Base-by-base conservation (phyloP, 2,797 vertebrate genomes). In the Bryconaethiops microstoma region DNA sequence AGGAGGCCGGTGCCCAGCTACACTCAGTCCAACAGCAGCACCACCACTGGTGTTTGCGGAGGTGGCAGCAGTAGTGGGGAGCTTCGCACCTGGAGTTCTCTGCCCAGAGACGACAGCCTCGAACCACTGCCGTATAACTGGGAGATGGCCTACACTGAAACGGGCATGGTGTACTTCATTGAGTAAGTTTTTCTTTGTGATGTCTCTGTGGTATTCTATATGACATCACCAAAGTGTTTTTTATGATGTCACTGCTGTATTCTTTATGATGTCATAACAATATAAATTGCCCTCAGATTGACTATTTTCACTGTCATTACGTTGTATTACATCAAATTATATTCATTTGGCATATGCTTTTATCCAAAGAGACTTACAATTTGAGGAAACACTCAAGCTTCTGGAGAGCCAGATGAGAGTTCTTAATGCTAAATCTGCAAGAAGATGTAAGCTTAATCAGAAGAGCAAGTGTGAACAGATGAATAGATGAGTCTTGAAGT, bases 131-230 rank as follows among this genome's bases (percentile, higher is more conserved):
- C 98, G 52, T 94, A 95, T 90, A 99, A 96, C 92, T 98, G 97
- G 97, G 98, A 99, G 90, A 99, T 98, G 97, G 98, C 98, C 89
- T 99, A 99, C 92, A 99, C 97, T 0, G 98, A 99, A 88, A 95
- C 96, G 0, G 98, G 98, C 87, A 98, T 99, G 98, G 95, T 99
- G 87, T 99, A 99, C 91, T 99, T 99, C 90, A 99, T 99, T 13
- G 98, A 99, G 98, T 99, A 90, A 99, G 98, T 96, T 89, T 40
- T n/a, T n/a, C 13, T 67, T 67, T n/a, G 54, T 60, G 23, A 39
- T 35, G 50, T 29, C 50, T 35, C 7, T 4, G 23, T 21, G 16
- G 17, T n/a, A 10, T 67, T n/a, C 62, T 42, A 9, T 45, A 42
- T 45, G 7, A 45, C 21, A 5, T 35, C 13, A 14, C 29, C 25